Evolutionary conservation across 2,113 vertebrate species (phyloP).

Genomic region (Perca fluviatilis): DNA sequence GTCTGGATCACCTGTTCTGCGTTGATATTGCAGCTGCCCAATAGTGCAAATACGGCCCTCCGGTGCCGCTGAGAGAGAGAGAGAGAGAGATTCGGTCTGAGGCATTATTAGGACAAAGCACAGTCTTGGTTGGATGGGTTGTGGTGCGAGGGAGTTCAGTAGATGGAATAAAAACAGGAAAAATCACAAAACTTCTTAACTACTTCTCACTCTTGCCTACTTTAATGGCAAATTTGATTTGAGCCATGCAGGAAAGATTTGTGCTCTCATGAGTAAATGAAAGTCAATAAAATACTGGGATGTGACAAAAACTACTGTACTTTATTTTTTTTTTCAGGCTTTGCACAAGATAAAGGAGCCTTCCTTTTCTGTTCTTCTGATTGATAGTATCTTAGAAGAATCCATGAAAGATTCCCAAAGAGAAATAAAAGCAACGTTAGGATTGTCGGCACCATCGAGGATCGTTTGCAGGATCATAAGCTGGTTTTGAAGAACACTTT

Average conservation of each 20-base stretch:
- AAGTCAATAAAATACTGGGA: not conserved
- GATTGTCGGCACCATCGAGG: not conserved
- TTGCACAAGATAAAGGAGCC: not conserved
- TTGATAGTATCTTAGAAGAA: slow-evolving; percentile 28
- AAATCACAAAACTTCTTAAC: not conserved
- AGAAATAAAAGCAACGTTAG: slow-evolving; percentile 11
- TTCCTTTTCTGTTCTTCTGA: not conserved
- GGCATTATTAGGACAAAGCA: too few relatives aligned
- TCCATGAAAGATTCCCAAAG: slow-evolving; percentile 7
- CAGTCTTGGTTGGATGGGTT: too few relatives aligned
- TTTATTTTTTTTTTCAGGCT: not conserved
- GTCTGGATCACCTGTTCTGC: slow-evolving; percentile 33
- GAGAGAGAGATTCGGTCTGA: not conserved
- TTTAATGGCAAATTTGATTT: not conserved
- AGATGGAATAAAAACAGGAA: not conserved
- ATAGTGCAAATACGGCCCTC: slow-evolving; percentile 23
- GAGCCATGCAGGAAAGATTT: not conserved
- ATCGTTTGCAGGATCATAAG: not conserved
- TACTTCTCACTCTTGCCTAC: not conserved
- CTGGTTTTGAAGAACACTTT: not conserved
- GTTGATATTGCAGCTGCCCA: slow-evolving; percentile 22
- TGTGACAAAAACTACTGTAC: not conserved
- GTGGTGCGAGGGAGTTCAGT: too few relatives aligned
- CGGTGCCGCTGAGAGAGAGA: not conserved
- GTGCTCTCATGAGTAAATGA: not conserved